These are phyloP conservation scores for Enhydra lutris DNA, from an alignment of 2,113 vertebrate genomes.

Conservation along the genomic window DNA sequence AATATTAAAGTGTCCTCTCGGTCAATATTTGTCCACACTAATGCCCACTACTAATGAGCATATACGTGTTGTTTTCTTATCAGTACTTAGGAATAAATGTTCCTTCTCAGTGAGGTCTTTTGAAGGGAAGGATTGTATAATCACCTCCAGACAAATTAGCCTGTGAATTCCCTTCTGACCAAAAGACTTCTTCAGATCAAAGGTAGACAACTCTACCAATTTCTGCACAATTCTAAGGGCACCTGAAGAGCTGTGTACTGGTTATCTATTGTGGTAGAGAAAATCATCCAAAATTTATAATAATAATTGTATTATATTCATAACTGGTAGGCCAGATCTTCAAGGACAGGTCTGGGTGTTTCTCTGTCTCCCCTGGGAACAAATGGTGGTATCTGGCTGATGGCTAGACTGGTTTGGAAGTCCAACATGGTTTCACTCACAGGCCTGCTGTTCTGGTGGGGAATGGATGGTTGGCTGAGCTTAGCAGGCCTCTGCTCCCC, in stretches of 20 bases:
- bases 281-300: neutral
- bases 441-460: neutral
- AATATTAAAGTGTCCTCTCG: neutral
- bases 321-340: neutral
- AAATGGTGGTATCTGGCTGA: neutral
- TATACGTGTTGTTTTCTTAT: neutral
- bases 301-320: neutral
- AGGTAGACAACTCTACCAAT: neutral
- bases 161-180: neutral
- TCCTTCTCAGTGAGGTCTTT: neutral
- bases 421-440: neutral
- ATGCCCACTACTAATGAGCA: neutral
- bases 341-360: neutral
- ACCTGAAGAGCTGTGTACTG: neutral
- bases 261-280: neutral
- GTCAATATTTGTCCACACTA: neutral
- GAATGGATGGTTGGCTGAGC: neutral
- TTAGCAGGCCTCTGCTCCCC: neutral
- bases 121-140: neutral
- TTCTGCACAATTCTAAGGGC: neutral
- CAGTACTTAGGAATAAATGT: neutral
- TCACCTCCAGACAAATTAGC: neutral
- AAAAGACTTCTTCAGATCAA: neutral
- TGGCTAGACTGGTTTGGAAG: neutral
- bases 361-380: neutral